A percentile compares a stretch with the other conserved stretches of the same genome.
phyloP scores from a whole-genome alignment of 1,140 invertebrate genomes.

The Cheumatopsyche charites region DNA sequence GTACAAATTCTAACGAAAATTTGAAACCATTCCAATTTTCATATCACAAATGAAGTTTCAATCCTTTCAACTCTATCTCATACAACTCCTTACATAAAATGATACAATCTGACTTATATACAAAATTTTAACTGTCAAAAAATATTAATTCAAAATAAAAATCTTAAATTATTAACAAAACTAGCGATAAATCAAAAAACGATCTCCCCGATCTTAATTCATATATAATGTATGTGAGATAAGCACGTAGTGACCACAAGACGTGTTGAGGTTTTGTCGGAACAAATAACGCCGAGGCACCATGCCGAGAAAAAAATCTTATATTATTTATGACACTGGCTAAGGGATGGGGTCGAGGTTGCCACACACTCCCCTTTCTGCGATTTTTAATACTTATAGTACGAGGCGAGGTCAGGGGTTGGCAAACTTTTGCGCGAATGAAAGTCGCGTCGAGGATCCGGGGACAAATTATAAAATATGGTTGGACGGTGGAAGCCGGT shows the following conservation, averaged over 20 bases:
- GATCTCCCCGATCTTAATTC: constrained; percentile 24
- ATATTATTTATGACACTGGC: constrained; percentile 38
- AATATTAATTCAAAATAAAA: no score
- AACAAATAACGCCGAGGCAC: constrained; percentile 37
- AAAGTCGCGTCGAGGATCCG: background rate
- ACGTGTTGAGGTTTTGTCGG: constrained; percentile 35
- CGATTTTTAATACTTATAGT: constrained; percentile 41
- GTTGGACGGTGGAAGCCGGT: no score
- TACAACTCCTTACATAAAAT: background rate
- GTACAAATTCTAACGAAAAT: no score
- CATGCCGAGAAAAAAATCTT: constrained; percentile 40
- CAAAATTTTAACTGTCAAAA: no score
- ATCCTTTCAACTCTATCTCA: no score
- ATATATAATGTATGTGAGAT: constrained; percentile 30
- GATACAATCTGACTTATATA: background rate
- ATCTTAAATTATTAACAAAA: no score
- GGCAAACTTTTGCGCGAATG: background rate
- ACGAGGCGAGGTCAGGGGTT: background rate
- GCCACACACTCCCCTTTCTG: background rate
- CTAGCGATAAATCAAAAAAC: no score
- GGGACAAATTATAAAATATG: background rate
- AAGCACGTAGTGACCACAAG: constrained; percentile 38
- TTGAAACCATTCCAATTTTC: no score
- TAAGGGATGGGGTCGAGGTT: constrained; percentile 11
- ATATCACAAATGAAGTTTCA: no score